Base-by-base conservation (phyloP, 2,888 invertebrate species). In the Horisme vitalbata region DNA sequence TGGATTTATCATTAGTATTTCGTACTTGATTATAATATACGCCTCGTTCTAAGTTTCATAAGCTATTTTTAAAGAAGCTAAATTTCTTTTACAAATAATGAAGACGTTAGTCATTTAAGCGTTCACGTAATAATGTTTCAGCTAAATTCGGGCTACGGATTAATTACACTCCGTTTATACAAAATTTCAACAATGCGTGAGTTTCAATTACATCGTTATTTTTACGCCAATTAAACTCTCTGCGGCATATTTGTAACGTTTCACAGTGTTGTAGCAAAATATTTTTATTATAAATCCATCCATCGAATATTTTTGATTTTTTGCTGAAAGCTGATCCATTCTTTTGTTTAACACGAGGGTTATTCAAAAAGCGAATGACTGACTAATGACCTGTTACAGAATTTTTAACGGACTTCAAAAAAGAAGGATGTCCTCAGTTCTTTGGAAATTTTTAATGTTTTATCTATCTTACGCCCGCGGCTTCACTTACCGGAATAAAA, bases 191-290 rank as follows among this genome's bases (percentile, higher is more conserved):
- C 68, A 59, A 64, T 64, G 63, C 71, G 65, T 66, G 67, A 72
- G 75, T 74, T 75, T 75, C 66, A 73, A 76, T 81, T 75, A 79
- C 83, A 68, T 84, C 83, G 79, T 86, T 86, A 86, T 87, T 83
- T 86, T 86, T 79, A 83, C 79, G 85, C 79, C 81, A 85, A 85
- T 85, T 85, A 83, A 79, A 72, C 75, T 37, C 53, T 39, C 58
- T 68, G 78, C 68, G 78, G 72, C 71, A 63, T 75, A 72, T 73
- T 80, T 73, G 64, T 63, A 61, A 52, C 55, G 53, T 69, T 70
- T 65, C 56, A 61, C 52, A 65, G 55, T 62, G 34, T 55, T 48
- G 35, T 33, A 46, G 15, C 34, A 57, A 59, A 53, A 44, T 41
- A 46, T 55, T 61, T 59, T 49, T 33, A 2, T 4, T 18, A 57